Evolutionary conservation across 2,888 invertebrate species (phyloP).

Genomic region (Cantharis rufa): DNA sequence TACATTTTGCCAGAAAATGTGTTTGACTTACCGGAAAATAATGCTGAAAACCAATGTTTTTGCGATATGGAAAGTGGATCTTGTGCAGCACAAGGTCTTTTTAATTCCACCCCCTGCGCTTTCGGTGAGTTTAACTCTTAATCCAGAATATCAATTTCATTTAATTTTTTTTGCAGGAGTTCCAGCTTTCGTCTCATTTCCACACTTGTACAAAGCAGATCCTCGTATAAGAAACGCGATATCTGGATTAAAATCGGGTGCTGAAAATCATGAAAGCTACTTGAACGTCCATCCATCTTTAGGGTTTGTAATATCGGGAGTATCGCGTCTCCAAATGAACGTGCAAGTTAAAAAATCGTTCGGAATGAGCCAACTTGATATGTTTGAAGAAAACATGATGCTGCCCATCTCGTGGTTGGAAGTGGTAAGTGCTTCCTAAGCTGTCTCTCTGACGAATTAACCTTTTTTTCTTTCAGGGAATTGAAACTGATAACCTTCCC

Average conservation of each 20-base stretch:
- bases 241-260: conserved; percentile 68
- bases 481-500: background rate
- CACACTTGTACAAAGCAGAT: conserved; percentile 76
- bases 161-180: conserved; percentile 56
- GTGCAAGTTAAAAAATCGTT: conserved; percentile 64
- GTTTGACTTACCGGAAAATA: conserved; percentile 63
- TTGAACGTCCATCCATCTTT: conserved; percentile 78
- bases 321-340: conserved; percentile 73
- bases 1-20: conserved; percentile 68
- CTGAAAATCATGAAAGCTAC: conserved; percentile 66
- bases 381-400: conserved; percentile 61
- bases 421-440: conserved; percentile 57
- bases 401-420: conserved; percentile 81
- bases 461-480: background rate
- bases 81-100: conserved; percentile 72
- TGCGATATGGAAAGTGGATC: conserved; percentile 63
- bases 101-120: conserved; percentile 68
- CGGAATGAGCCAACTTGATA: conserved; percentile 58
- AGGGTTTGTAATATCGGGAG: conserved; percentile 70
- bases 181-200: conserved; percentile 74
- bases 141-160: background rate
- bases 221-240: conserved; percentile 61
- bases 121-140: conserved; percentile 54
- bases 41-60: conserved; percentile 71
- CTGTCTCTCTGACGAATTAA: background rate